Evolutionary conservation across 2,797 vertebrate species (phyloP).

Genomic region (Clarias fuscus): DNA sequence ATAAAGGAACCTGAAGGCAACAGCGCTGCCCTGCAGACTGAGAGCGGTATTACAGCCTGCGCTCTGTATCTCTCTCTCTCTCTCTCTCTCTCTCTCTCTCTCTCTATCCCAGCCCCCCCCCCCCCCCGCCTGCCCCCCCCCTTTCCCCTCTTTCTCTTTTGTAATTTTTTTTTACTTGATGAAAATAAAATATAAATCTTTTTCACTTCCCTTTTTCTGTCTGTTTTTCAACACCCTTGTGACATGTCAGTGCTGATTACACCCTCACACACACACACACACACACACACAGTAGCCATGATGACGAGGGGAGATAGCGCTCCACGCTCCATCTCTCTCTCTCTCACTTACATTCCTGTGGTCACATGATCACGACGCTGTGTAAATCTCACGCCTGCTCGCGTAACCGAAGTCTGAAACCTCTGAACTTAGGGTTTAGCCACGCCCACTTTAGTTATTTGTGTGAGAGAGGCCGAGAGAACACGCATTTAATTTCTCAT

Average conservation of each 20-base stretch:
- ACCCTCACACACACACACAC: not conserved
- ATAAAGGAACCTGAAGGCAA: not conserved
- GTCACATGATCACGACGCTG: not conserved
- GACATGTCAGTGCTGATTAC: not conserved
- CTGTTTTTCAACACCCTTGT: not conserved
- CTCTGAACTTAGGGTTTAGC: not conserved
- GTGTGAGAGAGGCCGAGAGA: too few species aligned
- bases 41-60: not conserved
- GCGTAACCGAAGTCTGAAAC: not conserved
- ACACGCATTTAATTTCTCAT: not conserved
- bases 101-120: not conserved
- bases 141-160: not conserved
- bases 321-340: not conserved
- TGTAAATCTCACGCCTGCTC: not conserved
- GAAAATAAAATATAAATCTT: not conserved
- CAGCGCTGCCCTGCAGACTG: not conserved
- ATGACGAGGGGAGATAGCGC: not conserved
- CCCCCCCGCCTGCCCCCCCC: not conserved
- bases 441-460: not conserved
- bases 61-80: not conserved
- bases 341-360: not conserved
- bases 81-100: not conserved
- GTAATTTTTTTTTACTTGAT: not conserved
- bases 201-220: not conserved
- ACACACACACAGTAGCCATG: not conserved